Percentiles rank a stretch among this genome's conserved stretches.
These are phyloP conservation scores for Zosterops lateralis DNA, from an alignment of 2,113 vertebrate genomes.

Conservation along the genomic window DNA sequence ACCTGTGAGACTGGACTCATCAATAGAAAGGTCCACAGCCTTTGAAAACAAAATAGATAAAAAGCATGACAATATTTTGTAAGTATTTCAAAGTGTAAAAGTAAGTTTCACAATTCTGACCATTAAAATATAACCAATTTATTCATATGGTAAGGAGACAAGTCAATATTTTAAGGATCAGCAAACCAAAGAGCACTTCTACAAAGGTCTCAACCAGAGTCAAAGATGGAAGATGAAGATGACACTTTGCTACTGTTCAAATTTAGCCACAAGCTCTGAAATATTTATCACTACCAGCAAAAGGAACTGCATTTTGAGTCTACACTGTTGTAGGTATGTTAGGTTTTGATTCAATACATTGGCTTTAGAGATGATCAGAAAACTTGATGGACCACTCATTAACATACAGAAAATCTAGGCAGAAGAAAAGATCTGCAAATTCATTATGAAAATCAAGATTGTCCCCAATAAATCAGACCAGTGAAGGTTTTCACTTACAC, in stretches of 20 bases:
- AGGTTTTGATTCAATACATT: neutral
- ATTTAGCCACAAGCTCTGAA: neutral
- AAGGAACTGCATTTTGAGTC: neutral
- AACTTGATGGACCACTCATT: neutral
- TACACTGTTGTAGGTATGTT: neutral
- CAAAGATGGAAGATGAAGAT: neutral
- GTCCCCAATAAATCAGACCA: neutral
- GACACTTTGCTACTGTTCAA: neutral
- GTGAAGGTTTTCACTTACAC: neutral
- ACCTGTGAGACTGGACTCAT: slow-evolving; percentile 95
- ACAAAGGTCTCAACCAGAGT: neutral
- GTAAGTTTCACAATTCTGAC: neutral
- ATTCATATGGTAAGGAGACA: neutral
- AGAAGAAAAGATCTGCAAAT: neutral
- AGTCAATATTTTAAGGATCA: neutral
- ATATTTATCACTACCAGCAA: neutral
- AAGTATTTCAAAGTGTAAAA: neutral
- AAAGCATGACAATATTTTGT: neutral
- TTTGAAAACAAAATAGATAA: slow-evolving; percentile 47
- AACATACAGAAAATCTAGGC: neutral
- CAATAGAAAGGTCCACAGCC: slow-evolving; percentile 89
- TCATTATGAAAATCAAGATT: neutral
- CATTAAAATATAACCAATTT: neutral
- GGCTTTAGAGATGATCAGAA: neutral
- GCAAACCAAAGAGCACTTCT: neutral